Base-by-base conservation (phyloP, 1,140 invertebrate species). In the Neoseiulus cucumeris region DNA sequence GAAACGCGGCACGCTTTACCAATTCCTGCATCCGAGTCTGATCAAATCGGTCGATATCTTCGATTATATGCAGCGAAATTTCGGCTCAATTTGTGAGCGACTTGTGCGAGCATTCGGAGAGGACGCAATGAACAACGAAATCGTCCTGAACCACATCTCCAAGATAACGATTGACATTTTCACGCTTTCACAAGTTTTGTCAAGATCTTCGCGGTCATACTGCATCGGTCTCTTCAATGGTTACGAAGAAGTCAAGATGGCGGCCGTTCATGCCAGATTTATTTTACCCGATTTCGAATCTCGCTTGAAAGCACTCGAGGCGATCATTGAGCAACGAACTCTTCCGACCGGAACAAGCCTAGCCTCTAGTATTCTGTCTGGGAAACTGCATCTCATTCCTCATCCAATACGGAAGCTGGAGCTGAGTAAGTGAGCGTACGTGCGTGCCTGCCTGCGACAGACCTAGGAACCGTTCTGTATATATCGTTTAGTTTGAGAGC, bases 221-320 rank as follows among this genome's bases (percentile, higher is more conserved):
- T 82, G 82, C 42, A 78, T 83, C 44, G 83, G 83, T 68, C 72
- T 84, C 44, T 79, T 83, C 30, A 84, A 83, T 29, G 84, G 85
- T 18, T 74, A 83, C 47, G 85, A 91, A 65, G 87, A 94, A 17
- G 9, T 59, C 33, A 39, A 39, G 33, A 9, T 39, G 9, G 33
- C 33, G 4, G 9, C 4, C 9, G 33, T 39, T 4, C 4, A 4
- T 4, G 4, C 33, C 4, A 39, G 33, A 39, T 9, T 39, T 4
- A 9, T 39, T 9, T 9, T 39, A 9, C 33, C 33, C 4, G 9
- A 9, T 6, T 39, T 39, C 33, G 33, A 39, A 9, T 6, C 4
- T 9, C 33, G 33, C 9, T 39, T 39, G 9, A 9, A 4, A 9
- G 33, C 4, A 4, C 33, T 39, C 9, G 4, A 39, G 4, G 33